Conservation (phyloP, 35 echinoderm and acorn worm genomes). For the Ptychodera flava region DNA sequence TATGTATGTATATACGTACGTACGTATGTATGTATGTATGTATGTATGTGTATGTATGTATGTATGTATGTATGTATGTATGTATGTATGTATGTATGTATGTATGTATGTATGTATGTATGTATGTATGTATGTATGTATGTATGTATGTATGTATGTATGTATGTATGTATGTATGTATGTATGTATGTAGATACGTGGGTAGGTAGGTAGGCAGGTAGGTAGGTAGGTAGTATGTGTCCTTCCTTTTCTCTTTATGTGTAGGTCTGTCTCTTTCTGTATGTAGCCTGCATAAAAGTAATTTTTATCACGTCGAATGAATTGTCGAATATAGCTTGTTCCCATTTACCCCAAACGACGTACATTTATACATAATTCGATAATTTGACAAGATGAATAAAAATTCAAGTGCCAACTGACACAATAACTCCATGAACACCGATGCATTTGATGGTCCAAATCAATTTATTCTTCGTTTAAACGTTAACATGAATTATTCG, state of each 20-base stretch:
- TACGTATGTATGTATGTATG: not conserved
- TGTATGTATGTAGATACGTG: not conserved
- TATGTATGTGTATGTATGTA: not conserved
- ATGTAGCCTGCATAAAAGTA: too few species aligned
- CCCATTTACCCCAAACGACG: too few species aligned
- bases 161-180: slow-evolving; percentile 2
- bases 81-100: not conserved
- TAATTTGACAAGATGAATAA: too few species aligned
- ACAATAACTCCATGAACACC: too few species aligned
- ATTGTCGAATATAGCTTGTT: too few species aligned
- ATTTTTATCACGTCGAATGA: too few species aligned
- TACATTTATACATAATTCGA: too few species aligned
- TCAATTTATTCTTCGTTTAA: too few species aligned
- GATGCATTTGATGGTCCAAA: too few species aligned
- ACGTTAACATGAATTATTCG: too few species aligned
- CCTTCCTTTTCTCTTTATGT: not conserved
- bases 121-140: slow-evolving; percentile 2
- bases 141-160: slow-evolving; percentile 2
- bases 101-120: slow-evolving; percentile 2
- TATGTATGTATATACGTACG: not conserved
- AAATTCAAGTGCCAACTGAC: too few species aligned
- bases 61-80: not conserved
- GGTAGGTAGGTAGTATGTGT: not conserved
- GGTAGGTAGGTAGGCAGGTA: not conserved
- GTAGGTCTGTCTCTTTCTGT: not conserved